A percentile compares a stretch with the other conserved stretches of the same genome.
Evolutionary conservation across 2,888 invertebrate genomes (phyloP).

Genomic region (Xylophagus ater): DNA sequence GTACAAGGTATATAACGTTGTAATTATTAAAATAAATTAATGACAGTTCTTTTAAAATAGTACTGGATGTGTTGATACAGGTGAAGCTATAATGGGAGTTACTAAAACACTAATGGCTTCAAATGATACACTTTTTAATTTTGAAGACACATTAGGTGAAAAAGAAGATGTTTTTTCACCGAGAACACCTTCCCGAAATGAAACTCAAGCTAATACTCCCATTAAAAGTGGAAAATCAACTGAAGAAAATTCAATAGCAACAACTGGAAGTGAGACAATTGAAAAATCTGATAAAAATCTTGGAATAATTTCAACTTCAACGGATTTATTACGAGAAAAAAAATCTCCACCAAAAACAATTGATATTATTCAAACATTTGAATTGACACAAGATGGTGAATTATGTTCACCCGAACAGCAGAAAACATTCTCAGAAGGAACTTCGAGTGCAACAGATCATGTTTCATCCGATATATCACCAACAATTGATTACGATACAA

Average conservation of each 20-base stretch:
- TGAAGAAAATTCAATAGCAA: constrained; percentile 11
- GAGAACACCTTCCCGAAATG: constrained; percentile 16
- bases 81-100: constrained; percentile 22
- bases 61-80: constrained; percentile 22
- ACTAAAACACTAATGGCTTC: constrained; percentile 23
- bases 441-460: constrained; percentile 17
- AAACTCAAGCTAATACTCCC: constrained; percentile 12
- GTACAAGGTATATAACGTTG: constrained; percentile 24
- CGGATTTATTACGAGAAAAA: background rate
- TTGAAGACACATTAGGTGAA: constrained; percentile 23
- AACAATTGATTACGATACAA: constrained; percentile 19
- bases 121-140: constrained; percentile 23
- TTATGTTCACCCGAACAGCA: constrained; percentile 22
- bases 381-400: constrained; percentile 13
- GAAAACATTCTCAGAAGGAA: constrained; percentile 21
- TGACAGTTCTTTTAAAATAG: constrained; percentile 11
- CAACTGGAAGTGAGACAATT: constrained; percentile 5
- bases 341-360: constrained; percentile 16
- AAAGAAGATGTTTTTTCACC: constrained; percentile 21
- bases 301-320: background rate
- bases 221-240: constrained; percentile 12
- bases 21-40: background rate
- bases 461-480: constrained; percentile 18
- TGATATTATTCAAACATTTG: constrained; percentile 4
- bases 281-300: constrained; percentile 3